Percentiles rank a stretch among this genome's conserved stretches.
phyloP scores from a whole-genome alignment of 2,888 invertebrate genomes.

The Schrankia costaestrigalis region DNA sequence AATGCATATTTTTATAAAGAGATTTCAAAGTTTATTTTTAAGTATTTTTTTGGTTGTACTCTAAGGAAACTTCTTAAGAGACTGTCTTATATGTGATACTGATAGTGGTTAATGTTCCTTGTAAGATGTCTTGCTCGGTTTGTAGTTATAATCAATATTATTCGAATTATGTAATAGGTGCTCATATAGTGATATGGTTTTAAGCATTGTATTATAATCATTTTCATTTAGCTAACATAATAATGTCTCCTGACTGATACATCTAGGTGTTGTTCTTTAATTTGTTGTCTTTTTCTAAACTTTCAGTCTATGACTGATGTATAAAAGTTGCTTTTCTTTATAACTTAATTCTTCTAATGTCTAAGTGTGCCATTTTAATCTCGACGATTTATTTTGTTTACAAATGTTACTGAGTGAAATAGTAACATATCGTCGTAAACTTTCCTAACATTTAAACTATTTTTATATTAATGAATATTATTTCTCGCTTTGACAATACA shows the following conservation, averaged over 20 bases:
- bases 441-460: too few species aligned
- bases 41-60: conserved; percentile 47
- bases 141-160: conserved; percentile 26
- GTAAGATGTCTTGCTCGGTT: conserved; percentile 31
- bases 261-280: too few species aligned
- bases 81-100: conserved; percentile 66
- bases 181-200: conserved; percentile 27
- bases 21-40: conserved; percentile 36
- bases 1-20: conserved; percentile 44
- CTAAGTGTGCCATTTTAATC: conserved; percentile 21
- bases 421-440: too few species aligned
- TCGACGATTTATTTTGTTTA: too few species aligned
- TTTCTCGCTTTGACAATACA: too few species aligned
- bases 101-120: conserved; percentile 51
- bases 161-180: conserved; percentile 28
- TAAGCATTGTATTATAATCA: conserved; percentile 17
- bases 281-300: too few species aligned
- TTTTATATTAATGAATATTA: too few species aligned
- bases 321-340: too few species aligned
- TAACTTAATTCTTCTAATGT: too few species aligned
- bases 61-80: conserved; percentile 56
- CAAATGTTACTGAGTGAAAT: too few species aligned
- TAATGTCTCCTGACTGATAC: conserved; percentile 30
- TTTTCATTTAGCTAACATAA: conserved; percentile 18
- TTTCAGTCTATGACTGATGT: too few species aligned